Evolutionary conservation across 2,113 vertebrate genomes (phyloP), one percentile per base, ranked within the genome.

Genomic region (Notarius lentiginosus): DNA sequence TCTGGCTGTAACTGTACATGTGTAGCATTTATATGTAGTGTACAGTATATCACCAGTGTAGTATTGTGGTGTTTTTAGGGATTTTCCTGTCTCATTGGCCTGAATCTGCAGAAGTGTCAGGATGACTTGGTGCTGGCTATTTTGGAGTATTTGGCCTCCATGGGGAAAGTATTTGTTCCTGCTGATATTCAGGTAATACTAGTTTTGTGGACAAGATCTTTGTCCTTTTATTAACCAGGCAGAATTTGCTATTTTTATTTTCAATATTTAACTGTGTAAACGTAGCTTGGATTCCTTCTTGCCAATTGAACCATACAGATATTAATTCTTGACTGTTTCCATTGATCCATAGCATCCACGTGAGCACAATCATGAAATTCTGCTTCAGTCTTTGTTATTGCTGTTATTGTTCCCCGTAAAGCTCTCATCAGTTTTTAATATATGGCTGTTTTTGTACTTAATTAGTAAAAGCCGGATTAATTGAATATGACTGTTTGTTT

Each of bases 111-210:
- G 34, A 91, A 93, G 41, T 95, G 95, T 89, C 91, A 92, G 0
- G 97, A 98, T 87, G 90, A 97, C 0, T 83, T 97, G 83, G 89
- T 95, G 55, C 91, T 97, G 66, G 95, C 96, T 17, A 83, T 93
- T 66, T 90, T 96, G 86, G 95, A 96, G 86, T 97, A 99, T 88
- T 90, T 98, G 9, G 94, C 95, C 82, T 96, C 96, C 5, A 85
- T 98, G 75, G 97, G 98, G 79, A 97, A 94, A 89, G 90, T 96
- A 60, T 95, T 95, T 79, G 89, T 99, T 73, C 95, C 96, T 82
- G 90, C 91, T 47, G 94, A 95, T 86, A 90, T 92, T 87, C 97
- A 98, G 97, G 98, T 99, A 92, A 82, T 61, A 82, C 9, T 73
- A 9, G 53, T 79, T 81, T 24, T 12, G 12, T 22, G 20, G 56